Base-by-base conservation (phyloP, 1,140 invertebrate species). In the Rhyzopertha dominica region DNA sequence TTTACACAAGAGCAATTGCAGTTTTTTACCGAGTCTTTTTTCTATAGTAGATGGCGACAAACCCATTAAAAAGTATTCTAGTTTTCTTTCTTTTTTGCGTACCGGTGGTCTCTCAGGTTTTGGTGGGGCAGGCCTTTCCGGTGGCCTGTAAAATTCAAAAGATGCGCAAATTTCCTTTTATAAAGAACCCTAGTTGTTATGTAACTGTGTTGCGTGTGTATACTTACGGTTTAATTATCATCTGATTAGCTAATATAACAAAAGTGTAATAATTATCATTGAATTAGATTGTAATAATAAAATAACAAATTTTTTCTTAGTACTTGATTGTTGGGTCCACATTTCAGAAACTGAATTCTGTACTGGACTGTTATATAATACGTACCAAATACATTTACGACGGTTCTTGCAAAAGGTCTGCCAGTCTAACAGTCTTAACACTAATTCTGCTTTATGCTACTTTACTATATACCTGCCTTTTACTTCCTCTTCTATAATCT, bases 11-110 rank as follows among this genome's bases (percentile, higher is more conserved):
- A 78, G 55, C 32, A 76, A 66, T 48, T 71, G 71, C 36, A 79
- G 70, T 62, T 74, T 72, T 1, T 64, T 58, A 16, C 66, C 69
- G 4, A 77, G 59, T 24, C 68, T 58, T 9, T 52, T 61, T 37
- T 66, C 56, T 1, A 74, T 69, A 20, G 56, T 63, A n/a, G 54
- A 50, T 4, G 70, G 65, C 50, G 65, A 67, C 16, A 78, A 49
- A 24, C 70, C 66, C 45, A 73, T 68, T 43, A 80, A 53, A 59
- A 78, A 74, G 37, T 65, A 66, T 61, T 79, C 71, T 18, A 66
- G 43, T 35, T 65, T 54, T 16, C 66, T 53, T 37, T 49, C 48
- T 31, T 52, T 53, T 26, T 50, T 52, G 29, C 51, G 40, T 22
- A 28, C 10, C 45, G 49, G 47, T 5, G 47, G 36, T 1, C 36